These are phyloP conservation scores for Ceramica pisi DNA, from an alignment of 2,888 invertebrate genomes.

Conservation along the genomic window DNA sequence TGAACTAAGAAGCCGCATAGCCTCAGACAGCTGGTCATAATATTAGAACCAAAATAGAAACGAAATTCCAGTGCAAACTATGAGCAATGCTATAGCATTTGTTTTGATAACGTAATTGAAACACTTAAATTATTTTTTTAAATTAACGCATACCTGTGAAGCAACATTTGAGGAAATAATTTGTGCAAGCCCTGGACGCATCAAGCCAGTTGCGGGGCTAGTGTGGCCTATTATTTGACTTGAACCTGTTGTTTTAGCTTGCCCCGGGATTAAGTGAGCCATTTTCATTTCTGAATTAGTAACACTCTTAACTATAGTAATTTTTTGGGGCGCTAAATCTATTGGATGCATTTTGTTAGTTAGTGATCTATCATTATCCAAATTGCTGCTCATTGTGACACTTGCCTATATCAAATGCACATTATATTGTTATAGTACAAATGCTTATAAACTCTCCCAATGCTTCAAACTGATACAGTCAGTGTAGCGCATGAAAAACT, in stretches of 20 bases:
- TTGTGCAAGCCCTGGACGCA: constrained; percentile 86
- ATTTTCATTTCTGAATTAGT: constrained; percentile 87
- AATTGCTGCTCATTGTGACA: constrained; percentile 85
- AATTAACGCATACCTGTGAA: constrained; percentile 79
- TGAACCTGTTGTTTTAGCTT: constrained; percentile 80
- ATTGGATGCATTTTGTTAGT: constrained; percentile 91
- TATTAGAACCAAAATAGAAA: constrained; percentile 1
- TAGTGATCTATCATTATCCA: constrained; percentile 90
- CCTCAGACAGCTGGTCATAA: not conserved
- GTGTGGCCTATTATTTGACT: constrained; percentile 85
- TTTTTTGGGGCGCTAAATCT: constrained; percentile 89
- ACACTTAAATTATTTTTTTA: not conserved
- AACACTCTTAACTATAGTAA: constrained; percentile 88
- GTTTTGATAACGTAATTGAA: not conserved
- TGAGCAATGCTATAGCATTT: not conserved
- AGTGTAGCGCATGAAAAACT: constrained; percentile 13
- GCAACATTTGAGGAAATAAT: constrained; percentile 86
- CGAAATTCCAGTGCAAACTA: not conserved
- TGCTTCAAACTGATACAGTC: constrained; percentile 19
- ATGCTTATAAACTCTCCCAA: constrained; percentile 3
- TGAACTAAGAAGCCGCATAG: not conserved
- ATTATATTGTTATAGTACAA: constrained; percentile 26
- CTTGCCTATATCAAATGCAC: constrained; percentile 29
- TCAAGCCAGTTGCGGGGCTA: constrained; percentile 80
- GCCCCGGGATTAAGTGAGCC: constrained; percentile 86